A percentile compares a stretch with the other conserved stretches of the same genome.
These are phyloP conservation scores for Phania funesta DNA, from an alignment of 2,888 invertebrate species.

Conservation along the genomic window DNA sequence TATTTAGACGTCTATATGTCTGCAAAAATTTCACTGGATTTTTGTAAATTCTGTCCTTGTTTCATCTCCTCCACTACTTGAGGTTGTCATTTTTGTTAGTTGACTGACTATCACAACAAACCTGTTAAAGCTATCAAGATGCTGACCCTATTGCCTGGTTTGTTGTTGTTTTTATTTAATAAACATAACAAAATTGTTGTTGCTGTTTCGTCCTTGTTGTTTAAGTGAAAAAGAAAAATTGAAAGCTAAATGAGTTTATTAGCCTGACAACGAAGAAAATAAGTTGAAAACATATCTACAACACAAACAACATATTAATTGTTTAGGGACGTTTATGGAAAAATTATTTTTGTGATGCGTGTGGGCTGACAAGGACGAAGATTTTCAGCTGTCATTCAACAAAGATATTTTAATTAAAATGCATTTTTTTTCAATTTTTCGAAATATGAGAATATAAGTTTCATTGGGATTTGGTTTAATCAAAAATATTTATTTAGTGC, in stretches of 20 bases:
- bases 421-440: background rate
- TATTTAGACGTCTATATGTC: conserved; percentile 57
- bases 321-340: conserved; percentile 42
- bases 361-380: background rate
- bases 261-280: background rate
- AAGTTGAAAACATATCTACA: conserved; percentile 23
- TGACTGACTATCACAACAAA: conserved; percentile 49
- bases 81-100: background rate
- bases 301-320: conserved; percentile 36
- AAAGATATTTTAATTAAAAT: conserved; percentile 30
- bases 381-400: background rate
- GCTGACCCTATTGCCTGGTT: conserved; percentile 35
- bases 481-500: background rate
- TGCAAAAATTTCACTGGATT: conserved; percentile 29
- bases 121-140: conserved; percentile 54
- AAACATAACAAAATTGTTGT: conserved; percentile 29
- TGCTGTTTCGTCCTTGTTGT: conserved; percentile 15
- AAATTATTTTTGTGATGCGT: background rate
- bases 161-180: conserved; percentile 46
- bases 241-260: conserved; percentile 55
- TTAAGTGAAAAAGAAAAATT: conserved; percentile 12
- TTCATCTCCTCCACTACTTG: background rate
- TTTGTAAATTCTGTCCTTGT: background rate
- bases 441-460: background rate
- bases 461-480: background rate